Base-by-base conservation (phyloP, 2,888 invertebrate genomes). In the Cerastis leucographa region DNA sequence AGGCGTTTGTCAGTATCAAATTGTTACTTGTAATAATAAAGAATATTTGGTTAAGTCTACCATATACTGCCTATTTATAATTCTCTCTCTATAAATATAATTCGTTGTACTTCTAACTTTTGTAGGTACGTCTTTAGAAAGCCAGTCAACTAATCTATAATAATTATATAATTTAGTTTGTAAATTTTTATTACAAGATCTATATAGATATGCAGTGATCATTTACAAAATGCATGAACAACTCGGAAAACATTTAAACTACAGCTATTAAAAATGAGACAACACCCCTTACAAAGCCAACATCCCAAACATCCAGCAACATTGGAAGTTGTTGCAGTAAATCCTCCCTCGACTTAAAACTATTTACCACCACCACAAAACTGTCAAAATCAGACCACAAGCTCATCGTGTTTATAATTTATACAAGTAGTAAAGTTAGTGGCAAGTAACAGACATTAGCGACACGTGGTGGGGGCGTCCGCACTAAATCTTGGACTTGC, bases 401-500 rank as follows among this genome's bases (percentile, higher is more conserved):
- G 68, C 72, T 80, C 80, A 80, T 84, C 80, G 64, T 80, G 79
- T 76, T 79, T 79, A 86, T 88, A 88, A 88, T 86, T 87, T 88
- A 85, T 79, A 85, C 81, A 81, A 80, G 68, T 80, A 76, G 73
- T 82, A 81, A 88, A 88, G 81, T 88, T 85, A 74, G 81, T 82
- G 84, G 87, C 75, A 80, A 85, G 81, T 75, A 81, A 78, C 82
- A 80, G 85, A 81, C 88, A 88, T 88, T 88, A 84, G 75, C 76
- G 77, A 86, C 92, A 92, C 90, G 88, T 90, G 92, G 90, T 80
- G 90, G 62, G 61, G 65, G 67, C 76, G 62, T 71, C 88, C 85
- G 87, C 87, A 92, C 88, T 92, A 92, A 90, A 92, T 92, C 92
- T 90, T 88, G 74, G 80, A 89, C 87, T 88, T 74, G 83, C 64